These are phyloP conservation scores for Engystomops pustulosus DNA, from an alignment of 2,113 vertebrate species.

Conservation along the genomic window DNA sequence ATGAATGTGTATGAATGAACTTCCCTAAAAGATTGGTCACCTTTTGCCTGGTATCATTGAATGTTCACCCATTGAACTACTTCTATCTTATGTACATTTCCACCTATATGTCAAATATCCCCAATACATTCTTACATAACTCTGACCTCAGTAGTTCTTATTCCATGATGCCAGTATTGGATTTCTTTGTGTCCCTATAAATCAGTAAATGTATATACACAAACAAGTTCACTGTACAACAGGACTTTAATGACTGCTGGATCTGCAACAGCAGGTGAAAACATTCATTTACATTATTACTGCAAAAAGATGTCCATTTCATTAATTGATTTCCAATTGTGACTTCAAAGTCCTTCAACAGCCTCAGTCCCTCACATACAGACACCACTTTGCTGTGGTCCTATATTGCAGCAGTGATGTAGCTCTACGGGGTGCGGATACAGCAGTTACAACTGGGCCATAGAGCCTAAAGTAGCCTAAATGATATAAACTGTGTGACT, in stretches of 20 bases:
- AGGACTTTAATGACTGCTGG: neutral
- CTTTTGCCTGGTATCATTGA: too few relatives aligned
- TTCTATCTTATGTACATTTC: too few relatives aligned
- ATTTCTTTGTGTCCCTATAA: neutral
- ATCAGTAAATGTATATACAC: neutral
- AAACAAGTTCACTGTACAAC: neutral
- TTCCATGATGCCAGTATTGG: neutral
- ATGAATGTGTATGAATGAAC: too few relatives aligned
- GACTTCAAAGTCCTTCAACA: neutral
- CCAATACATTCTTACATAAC: neutral
- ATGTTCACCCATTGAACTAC: too few relatives aligned
- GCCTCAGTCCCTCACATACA: too few relatives aligned
- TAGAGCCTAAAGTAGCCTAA: neutral
- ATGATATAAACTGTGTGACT: too few relatives aligned
- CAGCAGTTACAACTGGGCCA: neutral
- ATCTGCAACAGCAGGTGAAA: neutral
- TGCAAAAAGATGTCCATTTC: neutral
- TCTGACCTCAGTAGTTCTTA: neutral
- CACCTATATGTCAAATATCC: too few relatives aligned
- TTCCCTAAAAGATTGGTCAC: too few relatives aligned
- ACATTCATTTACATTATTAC: neutral
- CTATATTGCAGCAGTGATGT: neutral
- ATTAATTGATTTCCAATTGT: neutral
- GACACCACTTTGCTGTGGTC: neutral
- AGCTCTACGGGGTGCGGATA: neutral